Conservation (phyloP, 1,140 invertebrate genomes). For the Brachionus asplanchnoidis region DNA sequence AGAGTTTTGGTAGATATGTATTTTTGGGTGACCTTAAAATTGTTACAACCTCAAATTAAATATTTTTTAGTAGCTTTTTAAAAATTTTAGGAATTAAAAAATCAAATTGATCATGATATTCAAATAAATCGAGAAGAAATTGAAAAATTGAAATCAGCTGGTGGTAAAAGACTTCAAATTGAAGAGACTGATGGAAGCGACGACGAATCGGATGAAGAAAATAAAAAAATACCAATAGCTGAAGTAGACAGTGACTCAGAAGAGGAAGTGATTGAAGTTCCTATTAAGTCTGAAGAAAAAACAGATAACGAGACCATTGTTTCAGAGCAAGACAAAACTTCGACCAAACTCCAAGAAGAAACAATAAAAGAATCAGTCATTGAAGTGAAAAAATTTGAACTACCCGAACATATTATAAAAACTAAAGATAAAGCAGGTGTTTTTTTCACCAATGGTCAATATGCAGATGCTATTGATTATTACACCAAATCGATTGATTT, state of each 20-base stretch:
- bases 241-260: not conserved
- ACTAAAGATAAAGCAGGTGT: not conserved
- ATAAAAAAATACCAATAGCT: not conserved
- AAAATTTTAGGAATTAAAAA: conserved; percentile 44
- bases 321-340: not conserved
- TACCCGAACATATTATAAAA: not conserved
- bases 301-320: not conserved
- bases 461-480: not conserved
- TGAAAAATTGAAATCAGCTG: not conserved
- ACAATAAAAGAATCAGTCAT: not conserved
- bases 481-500: not conserved
- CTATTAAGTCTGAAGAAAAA: not conserved
- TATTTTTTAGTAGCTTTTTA: conserved; percentile 12
- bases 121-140: conserved; percentile 43
- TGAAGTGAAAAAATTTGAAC: not conserved
- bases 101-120: conserved; percentile 39
- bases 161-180: conserved; percentile 20
- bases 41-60: not conserved
- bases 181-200: conserved; percentile 37
- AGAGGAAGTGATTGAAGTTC: not conserved
- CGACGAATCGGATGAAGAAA: conserved; percentile 19
- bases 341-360: not conserved
- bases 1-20: not conserved
- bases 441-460: conserved; percentile 17
- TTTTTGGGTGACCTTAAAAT: conserved; percentile 44